These are phyloP conservation scores for Lordiphosa mommai DNA, from an alignment of 1,140 invertebrate genomes.

Conservation along the genomic window DNA sequence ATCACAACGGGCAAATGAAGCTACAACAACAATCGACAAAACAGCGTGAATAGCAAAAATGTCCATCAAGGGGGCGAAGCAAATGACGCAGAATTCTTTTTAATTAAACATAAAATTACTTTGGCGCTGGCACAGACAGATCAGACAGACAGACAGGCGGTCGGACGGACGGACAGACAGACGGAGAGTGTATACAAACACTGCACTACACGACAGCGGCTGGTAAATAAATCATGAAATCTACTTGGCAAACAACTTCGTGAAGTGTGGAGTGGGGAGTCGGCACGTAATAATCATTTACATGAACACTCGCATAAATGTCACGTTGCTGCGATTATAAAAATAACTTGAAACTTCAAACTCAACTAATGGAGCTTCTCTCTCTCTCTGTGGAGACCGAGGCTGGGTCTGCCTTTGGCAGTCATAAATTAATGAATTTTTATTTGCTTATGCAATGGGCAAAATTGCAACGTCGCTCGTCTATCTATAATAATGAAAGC, in stretches of 20 bases:
- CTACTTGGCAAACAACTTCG: slow-evolving; percentile 54
- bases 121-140: slow-evolving; percentile 40
- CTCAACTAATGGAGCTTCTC: slow-evolving; percentile 38
- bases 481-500: slow-evolving; percentile 73
- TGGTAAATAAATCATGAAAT: slow-evolving; percentile 74
- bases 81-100: slow-evolving; percentile 72
- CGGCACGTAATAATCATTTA: slow-evolving; percentile 76
- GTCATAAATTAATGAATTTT: slow-evolving; percentile 76
- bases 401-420: slow-evolving; percentile 43
- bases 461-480: slow-evolving; percentile 47
- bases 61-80: slow-evolving; percentile 58
- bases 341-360: slow-evolving; percentile 72
- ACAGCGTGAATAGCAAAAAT: slow-evolving; percentile 62
- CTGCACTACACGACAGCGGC: slow-evolving; percentile 21
- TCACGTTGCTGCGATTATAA: slow-evolving; percentile 73
- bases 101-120: slow-evolving; percentile 77
- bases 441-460: slow-evolving; percentile 76
- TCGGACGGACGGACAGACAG: slow-evolving; percentile 6
- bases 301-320: slow-evolving; percentile 77
- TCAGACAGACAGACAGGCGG: slow-evolving; percentile 1
- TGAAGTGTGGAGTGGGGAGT: slow-evolving; percentile 24
- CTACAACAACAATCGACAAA: slow-evolving; percentile 23
- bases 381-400: slow-evolving; percentile 3
- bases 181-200: slow-evolving; percentile 17
- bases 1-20: slow-evolving; percentile 31